These are phyloP conservation scores for Phoronis australis DNA, from an alignment of 2,888 invertebrate species.

Conservation along the genomic window DNA sequence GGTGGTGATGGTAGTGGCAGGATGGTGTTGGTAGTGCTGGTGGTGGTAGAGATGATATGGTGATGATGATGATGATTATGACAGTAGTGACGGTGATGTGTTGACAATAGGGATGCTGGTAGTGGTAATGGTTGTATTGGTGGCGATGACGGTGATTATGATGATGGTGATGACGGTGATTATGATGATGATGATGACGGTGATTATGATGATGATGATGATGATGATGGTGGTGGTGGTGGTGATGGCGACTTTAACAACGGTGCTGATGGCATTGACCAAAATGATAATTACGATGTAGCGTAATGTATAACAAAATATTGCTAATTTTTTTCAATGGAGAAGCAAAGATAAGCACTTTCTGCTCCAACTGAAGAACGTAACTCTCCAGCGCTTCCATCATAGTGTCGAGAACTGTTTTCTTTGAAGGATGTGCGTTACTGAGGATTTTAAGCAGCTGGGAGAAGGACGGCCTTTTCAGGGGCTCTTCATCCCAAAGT, in stretches of 20 bases:
- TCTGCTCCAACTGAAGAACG: too few relatives aligned
- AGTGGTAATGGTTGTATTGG: too few relatives aligned
- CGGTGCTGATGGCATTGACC: background rate
- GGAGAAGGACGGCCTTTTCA: constrained; percentile 28
- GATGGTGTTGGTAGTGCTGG: background rate
- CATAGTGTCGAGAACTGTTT: constrained; percentile 43
- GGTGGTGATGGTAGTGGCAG: background rate
- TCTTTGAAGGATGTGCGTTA: constrained; percentile 24
- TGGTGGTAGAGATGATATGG: background rate
- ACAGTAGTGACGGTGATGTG: too few relatives aligned
- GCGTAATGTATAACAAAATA: too few relatives aligned
- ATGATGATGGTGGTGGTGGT: background rate
- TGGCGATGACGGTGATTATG: too few relatives aligned
- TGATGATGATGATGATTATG: too few relatives aligned
- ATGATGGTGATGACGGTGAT: too few relatives aligned
- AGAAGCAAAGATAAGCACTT: too few relatives aligned
- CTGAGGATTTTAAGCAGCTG: constrained; percentile 28
- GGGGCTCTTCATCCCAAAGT: constrained; percentile 28
- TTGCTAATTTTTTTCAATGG: too few relatives aligned
- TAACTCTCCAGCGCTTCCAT: constrained; percentile 45
- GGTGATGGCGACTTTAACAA: background rate
- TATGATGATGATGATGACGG: too few relatives aligned
- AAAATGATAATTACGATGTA: too few relatives aligned
- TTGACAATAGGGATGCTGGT: background rate
- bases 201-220: too few relatives aligned